Percentiles rank a stretch among this genome's conserved stretches.
Evolutionary conservation across 2,797 vertebrate species (phyloP).

Genomic region (Bryconaethiops microstoma): DNA sequence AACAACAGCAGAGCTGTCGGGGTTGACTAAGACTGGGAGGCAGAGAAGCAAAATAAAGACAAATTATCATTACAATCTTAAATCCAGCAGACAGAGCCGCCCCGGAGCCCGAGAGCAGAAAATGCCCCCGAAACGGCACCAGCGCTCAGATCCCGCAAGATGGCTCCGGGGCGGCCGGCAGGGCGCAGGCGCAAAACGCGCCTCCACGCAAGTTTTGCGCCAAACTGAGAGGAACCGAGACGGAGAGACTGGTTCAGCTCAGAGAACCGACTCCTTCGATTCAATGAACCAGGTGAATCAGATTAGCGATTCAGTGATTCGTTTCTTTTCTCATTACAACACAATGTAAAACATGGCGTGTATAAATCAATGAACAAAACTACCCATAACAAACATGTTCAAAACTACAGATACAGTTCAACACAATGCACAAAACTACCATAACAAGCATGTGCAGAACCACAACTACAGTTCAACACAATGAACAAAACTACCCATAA

Average conservation of each 20-base stretch:
- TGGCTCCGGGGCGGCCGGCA: conserved; percentile 48
- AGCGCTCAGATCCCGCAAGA: conserved; percentile 44
- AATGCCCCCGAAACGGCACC: conserved; percentile 3
- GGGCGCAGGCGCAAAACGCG: conserved; percentile 57
- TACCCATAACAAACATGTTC: too few relatives aligned
- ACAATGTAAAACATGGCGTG: too few relatives aligned
- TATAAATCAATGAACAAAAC: too few relatives aligned
- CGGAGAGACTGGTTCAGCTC: background rate
- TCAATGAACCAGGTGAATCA: background rate
- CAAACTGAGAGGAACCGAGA: conserved; percentile 62
- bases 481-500: too few relatives aligned
- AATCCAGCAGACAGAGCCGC: background rate
- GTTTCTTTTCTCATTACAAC: background rate
- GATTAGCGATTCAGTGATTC: background rate
- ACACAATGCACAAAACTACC: too few relatives aligned
- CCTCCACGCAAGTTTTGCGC: conserved; percentile 72
- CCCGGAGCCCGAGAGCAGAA: background rate
- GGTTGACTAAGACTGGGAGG: too few relatives aligned
- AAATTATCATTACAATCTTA: background rate
- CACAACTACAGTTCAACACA: too few relatives aligned
- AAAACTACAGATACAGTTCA: too few relatives aligned
- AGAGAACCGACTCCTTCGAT: background rate
- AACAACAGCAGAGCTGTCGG: too few relatives aligned
- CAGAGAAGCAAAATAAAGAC: background rate
- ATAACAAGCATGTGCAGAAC: too few relatives aligned